A percentile compares a stretch with the other conserved stretches of the same genome.
Evolutionary conservation across 2,797 vertebrate species (phyloP).

Genomic region (Sebastes flavidus): DNA sequence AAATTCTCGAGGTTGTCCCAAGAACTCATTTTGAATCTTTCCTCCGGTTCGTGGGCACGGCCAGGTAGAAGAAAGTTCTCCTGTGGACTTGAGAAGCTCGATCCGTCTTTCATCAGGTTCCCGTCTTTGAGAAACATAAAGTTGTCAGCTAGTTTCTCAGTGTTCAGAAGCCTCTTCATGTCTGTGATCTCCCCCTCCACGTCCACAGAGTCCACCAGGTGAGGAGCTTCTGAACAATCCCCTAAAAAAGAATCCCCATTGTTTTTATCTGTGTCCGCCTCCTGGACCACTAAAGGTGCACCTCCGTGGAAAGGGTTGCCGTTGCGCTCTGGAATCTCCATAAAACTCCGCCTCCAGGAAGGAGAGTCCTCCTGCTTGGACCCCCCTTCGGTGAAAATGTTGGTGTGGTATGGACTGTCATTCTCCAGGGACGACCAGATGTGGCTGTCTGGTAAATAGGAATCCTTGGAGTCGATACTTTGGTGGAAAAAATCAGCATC

Average conservation of each 20-base stretch:
- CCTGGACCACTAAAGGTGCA: constrained; percentile 41
- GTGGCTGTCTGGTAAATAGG: constrained; percentile 84
- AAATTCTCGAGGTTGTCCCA: constrained; percentile 76
- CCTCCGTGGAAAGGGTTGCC: constrained; percentile 73
- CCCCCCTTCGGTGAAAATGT: constrained; percentile 84
- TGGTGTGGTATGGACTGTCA: constrained; percentile 88
- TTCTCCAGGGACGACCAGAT: constrained; percentile 83
- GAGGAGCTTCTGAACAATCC: constrained; percentile 72
- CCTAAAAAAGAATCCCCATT: constrained; percentile 76
- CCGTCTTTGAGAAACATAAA: constrained; percentile 92
- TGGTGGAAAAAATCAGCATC: constrained; percentile 91
- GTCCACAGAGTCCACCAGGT: constrained; percentile 59
- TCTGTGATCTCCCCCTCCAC: constrained; percentile 63
- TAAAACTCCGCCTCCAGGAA: constrained; percentile 78
- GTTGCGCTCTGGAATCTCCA: constrained; percentile 85
- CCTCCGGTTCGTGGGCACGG: constrained; percentile 71
- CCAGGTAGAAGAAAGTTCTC: constrained; percentile 76
- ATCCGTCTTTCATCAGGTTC: constrained; percentile 83
- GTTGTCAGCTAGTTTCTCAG: constrained; percentile 88
- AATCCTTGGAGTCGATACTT: constrained; percentile 87
- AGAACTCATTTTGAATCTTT: constrained; percentile 73
- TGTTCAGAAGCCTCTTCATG: constrained; percentile 73
- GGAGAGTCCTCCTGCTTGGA: constrained; percentile 82
- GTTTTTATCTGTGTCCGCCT: constrained; percentile 45
- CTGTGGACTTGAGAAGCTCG: constrained; percentile 64